These are phyloP conservation scores for Montipora capitata DNA, from an alignment of 92 coral and sea anemone species.

Conservation along the genomic window DNA sequence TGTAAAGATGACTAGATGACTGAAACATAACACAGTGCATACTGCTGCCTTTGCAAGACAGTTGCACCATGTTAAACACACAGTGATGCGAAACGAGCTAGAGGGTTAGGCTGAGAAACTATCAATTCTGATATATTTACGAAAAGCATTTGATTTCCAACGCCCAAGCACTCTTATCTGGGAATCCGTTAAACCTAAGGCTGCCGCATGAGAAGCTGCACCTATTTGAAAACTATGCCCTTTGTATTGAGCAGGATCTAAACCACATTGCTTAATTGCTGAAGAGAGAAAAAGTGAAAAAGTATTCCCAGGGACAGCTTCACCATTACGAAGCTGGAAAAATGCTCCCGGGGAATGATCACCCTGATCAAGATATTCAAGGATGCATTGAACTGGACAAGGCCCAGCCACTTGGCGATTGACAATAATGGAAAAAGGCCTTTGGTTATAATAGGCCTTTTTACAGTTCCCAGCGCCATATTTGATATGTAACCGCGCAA, in stretches of 20 bases:
- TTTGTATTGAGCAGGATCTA: constrained; percentile 38
- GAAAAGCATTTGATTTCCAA: neutral
- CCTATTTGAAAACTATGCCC: constrained; percentile 75
- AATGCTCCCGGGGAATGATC: neutral
- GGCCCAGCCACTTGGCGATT: neutral
- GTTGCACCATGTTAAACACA: neutral
- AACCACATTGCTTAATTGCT: constrained; percentile 19
- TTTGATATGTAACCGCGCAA: too few species aligned
- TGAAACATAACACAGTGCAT: too few species aligned
- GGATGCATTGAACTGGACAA: constrained; percentile 2
- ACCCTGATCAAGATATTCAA: neutral
- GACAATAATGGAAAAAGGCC: neutral
- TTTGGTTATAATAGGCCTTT: neutral
- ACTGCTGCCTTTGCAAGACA: neutral
- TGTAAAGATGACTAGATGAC: neutral
- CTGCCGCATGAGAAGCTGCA: constrained; percentile 71
- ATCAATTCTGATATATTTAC: too few species aligned
- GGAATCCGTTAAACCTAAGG: constrained; percentile 42
- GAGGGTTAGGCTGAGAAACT: too few species aligned
- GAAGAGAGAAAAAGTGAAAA: neutral
- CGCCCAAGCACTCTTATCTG: constrained; percentile 32
- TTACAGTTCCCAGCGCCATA: neutral
- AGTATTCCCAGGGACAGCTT: neutral
- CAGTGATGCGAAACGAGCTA: too few species aligned
- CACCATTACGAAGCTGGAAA: constrained; percentile 24